phyloP scores from a whole-genome alignment of 2,888 invertebrate genomes.

The Drosophila dives region DNA sequence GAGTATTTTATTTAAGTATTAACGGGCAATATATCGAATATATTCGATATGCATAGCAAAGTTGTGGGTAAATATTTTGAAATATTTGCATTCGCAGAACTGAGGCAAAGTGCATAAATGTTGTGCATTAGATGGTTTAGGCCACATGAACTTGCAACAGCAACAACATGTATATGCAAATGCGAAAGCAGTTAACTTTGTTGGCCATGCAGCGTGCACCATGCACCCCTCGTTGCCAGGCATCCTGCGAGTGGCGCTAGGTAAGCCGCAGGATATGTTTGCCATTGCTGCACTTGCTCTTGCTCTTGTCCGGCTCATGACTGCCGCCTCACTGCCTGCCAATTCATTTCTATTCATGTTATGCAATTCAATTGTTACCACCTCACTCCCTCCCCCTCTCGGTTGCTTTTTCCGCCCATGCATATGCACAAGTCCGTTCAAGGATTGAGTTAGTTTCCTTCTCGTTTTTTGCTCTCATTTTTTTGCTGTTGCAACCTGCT shows the following conservation, averaged over 20 bases:
- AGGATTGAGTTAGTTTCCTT: slow-evolving; percentile 7
- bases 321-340: slow-evolving; percentile 46
- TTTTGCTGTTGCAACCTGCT: slow-evolving; percentile 24
- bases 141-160: slow-evolving; percentile 49
- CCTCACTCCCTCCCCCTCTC: not conserved
- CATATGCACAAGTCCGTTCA: slow-evolving; percentile 58
- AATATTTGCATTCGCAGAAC: slow-evolving; percentile 26
- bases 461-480: slow-evolving; percentile 1
- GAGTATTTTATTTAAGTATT: slow-evolving; percentile 26
- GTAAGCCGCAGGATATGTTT: slow-evolving; percentile 68
- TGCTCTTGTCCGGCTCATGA: slow-evolving; percentile 2
- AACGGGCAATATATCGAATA: not conserved
- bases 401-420: slow-evolving; percentile 41
- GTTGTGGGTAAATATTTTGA: slow-evolving; percentile 34
- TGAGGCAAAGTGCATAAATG: slow-evolving; percentile 65
- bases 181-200: slow-evolving; percentile 51
- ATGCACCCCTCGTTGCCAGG: not conserved
- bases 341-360: slow-evolving; percentile 83
- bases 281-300: slow-evolving; percentile 26
- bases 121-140: slow-evolving; percentile 62
- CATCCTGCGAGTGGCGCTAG: slow-evolving; percentile 34
- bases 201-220: slow-evolving; percentile 10
- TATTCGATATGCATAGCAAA: not conserved
- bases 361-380: slow-evolving; percentile 80
- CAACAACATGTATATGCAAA: slow-evolving; percentile 49